phyloP scores from a whole-genome alignment of 2,888 invertebrate species.

The Phortica magna region DNA sequence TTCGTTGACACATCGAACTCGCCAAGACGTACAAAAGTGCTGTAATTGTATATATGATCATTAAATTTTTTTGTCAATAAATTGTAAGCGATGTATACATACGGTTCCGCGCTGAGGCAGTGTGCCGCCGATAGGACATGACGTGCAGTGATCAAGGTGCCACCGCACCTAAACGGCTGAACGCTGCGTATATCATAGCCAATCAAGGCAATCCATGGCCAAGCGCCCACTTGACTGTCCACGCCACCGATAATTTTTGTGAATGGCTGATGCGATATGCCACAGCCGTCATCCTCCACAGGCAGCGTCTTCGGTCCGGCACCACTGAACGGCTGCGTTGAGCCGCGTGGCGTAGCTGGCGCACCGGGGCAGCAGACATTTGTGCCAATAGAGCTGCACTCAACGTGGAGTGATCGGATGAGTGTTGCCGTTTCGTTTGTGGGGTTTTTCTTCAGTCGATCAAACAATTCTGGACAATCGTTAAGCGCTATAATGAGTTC shows the following conservation, averaged over 20 bases:
- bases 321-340: not conserved
- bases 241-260: conserved; percentile 85
- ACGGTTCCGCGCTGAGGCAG: conserved; percentile 66
- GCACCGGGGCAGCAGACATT: conserved; percentile 62
- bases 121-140: conserved; percentile 83
- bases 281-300: conserved; percentile 80
- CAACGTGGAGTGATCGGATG: conserved; percentile 54
- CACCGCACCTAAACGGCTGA: conserved; percentile 76
- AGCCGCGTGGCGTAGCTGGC: not conserved
- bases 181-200: conserved; percentile 81
- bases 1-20: conserved; percentile 84
- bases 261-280: conserved; percentile 79
- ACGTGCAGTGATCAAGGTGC: conserved; percentile 71
- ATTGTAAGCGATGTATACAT: conserved; percentile 42
- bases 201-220: conserved; percentile 87
- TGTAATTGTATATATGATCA: conserved; percentile 64
- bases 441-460: conserved; percentile 52
- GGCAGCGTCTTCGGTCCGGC: conserved; percentile 43
- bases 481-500: conserved; percentile 51
- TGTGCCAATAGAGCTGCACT: conserved; percentile 53
- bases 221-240: conserved; percentile 83
- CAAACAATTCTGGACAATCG: conserved; percentile 53
- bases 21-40: conserved; percentile 85
- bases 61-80: not conserved
- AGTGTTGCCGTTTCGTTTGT: conserved; percentile 49